Evolutionary conservation across 2,797 vertebrate species (phyloP), one percentile per base, ranked within the genome.

Genomic region (Balearica regulorum): DNA sequence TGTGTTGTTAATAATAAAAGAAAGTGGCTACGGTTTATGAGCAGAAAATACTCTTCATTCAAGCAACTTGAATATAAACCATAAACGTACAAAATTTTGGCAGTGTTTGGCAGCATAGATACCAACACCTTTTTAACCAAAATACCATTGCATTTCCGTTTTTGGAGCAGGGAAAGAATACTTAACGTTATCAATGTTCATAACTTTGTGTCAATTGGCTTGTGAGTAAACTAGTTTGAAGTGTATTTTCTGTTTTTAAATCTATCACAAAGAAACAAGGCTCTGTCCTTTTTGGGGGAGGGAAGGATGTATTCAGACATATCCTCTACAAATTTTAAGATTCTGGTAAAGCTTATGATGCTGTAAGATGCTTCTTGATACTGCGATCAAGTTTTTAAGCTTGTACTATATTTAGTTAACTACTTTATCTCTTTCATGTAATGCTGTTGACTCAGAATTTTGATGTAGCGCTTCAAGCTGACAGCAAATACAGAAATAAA

Each of bases 161-260:
- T 86, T 86, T 82, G 65, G 49, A 83, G 44, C 12, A 62, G 69
- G 49, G 37, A 55, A 83, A 62, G 72, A 84, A 43, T 73, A 7
- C 16, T 77, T 64, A 28, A 24, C 28, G 16, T 87, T 20, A 53
- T 17, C 18, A 26, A 10, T 51, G 18, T 75, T 35, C 53, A 22
- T 55, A 64, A 60, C 6, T 51, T 82, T 51, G 9, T 75, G 33
- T 91, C 33, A 61, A 70, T 89, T 87, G 57, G 55, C 49, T 65
- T 83, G 16, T 51, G 35, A 62, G 21, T 44, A 44, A 92, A 83
- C 5, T 35, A 37, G 31, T 75, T 61, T 65, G 90, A 95, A 96
- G 92, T 78, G 94, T 96, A 96, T 97, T 96, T 97, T 97, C 93
- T 96, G 94, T 44, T 96, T 87, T 71, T 96, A 96, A 96, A 93